Evolutionary conservation across 2,888 invertebrate species (phyloP).

Genomic region (Geotrupes spiniger): DNA sequence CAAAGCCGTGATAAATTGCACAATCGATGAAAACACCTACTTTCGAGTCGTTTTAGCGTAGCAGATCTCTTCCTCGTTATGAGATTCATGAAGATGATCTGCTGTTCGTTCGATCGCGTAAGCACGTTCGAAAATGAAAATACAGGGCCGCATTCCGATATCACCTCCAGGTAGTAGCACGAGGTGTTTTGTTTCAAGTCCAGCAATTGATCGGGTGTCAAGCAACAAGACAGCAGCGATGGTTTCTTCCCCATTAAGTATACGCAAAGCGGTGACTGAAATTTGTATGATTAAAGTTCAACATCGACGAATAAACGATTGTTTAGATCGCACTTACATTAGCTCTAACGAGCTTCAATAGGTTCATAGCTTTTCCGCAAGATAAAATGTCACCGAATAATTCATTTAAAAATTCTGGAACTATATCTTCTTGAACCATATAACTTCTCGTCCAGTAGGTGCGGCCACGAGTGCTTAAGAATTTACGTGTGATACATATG

Average conservation of each 20-base stretch:
- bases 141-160: slow-evolving; percentile 40
- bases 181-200: slow-evolving; percentile 38
- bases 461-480: slow-evolving; percentile 61
- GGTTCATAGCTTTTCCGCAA: slow-evolving; percentile 72
- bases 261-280: slow-evolving; percentile 42
- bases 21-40: slow-evolving; percentile 35
- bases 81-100: slow-evolving; percentile 36
- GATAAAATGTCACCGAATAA: slow-evolving; percentile 64
- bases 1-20: background rate
- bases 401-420: slow-evolving; percentile 68
- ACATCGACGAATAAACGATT: background rate
- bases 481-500: slow-evolving; percentile 67
- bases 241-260: slow-evolving; percentile 43
- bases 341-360: slow-evolving; percentile 68
- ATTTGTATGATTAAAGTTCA: slow-evolving; percentile 21
- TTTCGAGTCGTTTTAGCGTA: slow-evolving; percentile 43
- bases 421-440: slow-evolving; percentile 51
- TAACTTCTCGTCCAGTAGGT: slow-evolving; percentile 69
- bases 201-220: slow-evolving; percentile 41
- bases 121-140: slow-evolving; percentile 38
- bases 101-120: slow-evolving; percentile 31
- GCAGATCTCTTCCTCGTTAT: slow-evolving; percentile 42
- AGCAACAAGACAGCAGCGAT: slow-evolving; percentile 43
- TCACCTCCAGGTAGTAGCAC: slow-evolving; percentile 43
- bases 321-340: slow-evolving; percentile 60